A percentile compares a stretch with the other conserved stretches of the same genome.
phyloP scores from a whole-genome alignment of 1,140 invertebrate species.

The Sycophaga agraensis region DNA sequence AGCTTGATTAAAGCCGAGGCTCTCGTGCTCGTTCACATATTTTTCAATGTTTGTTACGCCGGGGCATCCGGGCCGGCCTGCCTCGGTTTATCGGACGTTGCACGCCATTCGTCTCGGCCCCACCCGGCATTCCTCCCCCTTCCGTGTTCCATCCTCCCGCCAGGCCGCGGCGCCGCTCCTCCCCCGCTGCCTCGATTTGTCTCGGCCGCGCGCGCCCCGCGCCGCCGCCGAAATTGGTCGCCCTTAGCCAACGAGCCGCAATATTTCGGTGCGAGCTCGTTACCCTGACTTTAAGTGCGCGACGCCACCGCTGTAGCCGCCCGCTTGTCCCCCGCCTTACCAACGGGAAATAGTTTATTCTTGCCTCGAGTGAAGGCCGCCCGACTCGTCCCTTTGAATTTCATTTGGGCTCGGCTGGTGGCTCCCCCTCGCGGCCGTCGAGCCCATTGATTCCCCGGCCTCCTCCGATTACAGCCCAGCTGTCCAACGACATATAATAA shows the following conservation, averaged over 20 bases:
- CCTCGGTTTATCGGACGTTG: conserved; percentile 4
- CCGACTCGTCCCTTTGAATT: too few species aligned
- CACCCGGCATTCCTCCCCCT: background rate
- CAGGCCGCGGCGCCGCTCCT: background rate
- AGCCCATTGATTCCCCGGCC: too few species aligned
- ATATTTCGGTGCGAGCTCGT: conserved; percentile 8
- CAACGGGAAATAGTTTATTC: too few species aligned
- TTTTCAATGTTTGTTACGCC: conserved; percentile 15
- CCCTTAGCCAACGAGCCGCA: background rate
- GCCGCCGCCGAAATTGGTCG: background rate
- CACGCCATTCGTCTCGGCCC: background rate
- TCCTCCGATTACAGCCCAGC: too few species aligned
- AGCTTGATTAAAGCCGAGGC: conserved; percentile 14
- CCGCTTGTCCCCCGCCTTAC: too few species aligned
- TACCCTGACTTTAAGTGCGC: background rate
- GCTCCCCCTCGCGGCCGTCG: too few species aligned
- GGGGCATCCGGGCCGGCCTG: too few species aligned
- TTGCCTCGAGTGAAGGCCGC: too few species aligned
- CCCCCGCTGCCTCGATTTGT: background rate
- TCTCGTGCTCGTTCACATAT: background rate
- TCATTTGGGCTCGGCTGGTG: too few species aligned
- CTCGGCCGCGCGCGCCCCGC: too few species aligned
- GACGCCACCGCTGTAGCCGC: too few species aligned
- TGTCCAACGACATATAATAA: too few species aligned
- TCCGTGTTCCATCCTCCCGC: conserved; percentile 5